Percentiles rank a stretch among this genome's conserved stretches.
Conservation (phyloP, 1,140 invertebrate genomes). For the Camponotus vicinus region DNA sequence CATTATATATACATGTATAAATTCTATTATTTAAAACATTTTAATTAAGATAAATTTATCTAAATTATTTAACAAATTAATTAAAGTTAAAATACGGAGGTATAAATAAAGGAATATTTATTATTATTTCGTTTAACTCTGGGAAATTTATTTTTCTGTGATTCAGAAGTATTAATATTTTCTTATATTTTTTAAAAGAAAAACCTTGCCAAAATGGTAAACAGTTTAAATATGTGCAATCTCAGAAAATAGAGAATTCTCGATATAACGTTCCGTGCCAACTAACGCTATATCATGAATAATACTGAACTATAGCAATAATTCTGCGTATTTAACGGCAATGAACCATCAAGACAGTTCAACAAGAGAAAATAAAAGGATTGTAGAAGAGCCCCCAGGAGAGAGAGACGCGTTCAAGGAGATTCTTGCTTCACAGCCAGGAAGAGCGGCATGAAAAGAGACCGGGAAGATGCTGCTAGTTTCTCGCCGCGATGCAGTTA, state of each 20-base stretch:
- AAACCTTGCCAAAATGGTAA: neutral
- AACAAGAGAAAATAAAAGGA: constrained; percentile 15
- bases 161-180: neutral
- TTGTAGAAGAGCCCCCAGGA: neutral
- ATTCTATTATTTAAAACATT: neutral
- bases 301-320: neutral
- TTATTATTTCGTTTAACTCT: neutral
- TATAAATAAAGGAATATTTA: neutral
- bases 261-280: neutral
- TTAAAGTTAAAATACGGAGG: neutral
- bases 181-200: neutral
- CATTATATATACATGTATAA: constrained; percentile 1
- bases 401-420: neutral
- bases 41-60: neutral
- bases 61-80: neutral
- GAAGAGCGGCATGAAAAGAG: constrained; percentile 19
- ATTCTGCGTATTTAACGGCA: constrained; percentile 33
- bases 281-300: neutral
- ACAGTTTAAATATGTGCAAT: neutral
- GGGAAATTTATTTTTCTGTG: neutral
- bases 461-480: constrained; percentile 20
- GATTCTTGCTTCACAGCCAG: neutral
- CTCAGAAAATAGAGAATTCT: neutral
- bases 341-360: neutral
- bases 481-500: constrained; percentile 29